phyloP scores from a whole-genome alignment of 2,113 vertebrate species.

The Notothenia coriiceps region DNA sequence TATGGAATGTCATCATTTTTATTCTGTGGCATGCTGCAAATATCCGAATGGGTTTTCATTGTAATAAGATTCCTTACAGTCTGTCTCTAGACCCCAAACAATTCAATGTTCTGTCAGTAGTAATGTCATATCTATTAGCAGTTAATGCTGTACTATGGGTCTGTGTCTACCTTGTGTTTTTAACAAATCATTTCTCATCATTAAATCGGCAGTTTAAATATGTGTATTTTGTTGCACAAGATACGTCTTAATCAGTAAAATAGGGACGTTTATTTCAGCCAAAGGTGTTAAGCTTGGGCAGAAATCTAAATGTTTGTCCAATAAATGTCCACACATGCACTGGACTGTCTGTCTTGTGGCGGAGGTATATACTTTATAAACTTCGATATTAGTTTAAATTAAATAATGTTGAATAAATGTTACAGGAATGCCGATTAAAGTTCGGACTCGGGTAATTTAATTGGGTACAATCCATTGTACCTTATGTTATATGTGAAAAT shows the following conservation, averaged over 20 bases:
- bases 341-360: background rate
- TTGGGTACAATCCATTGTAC: background rate
- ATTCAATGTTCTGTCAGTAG: background rate
- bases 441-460: background rate
- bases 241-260: background rate
- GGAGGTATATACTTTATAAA: background rate
- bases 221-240: background rate
- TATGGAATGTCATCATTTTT: constrained; percentile 5
- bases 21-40: constrained; percentile 27
- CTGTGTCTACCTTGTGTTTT: background rate
- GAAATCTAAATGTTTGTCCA: background rate
- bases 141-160: background rate
- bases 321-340: background rate
- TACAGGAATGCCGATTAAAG: background rate
- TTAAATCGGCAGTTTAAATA: background rate
- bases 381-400: background rate
- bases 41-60: constrained; percentile 43
- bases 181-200: background rate
- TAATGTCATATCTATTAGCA: background rate
- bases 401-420: background rate
- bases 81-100: background rate
- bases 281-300: background rate
- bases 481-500: background rate
- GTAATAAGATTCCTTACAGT: constrained; percentile 52
- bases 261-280: background rate